Base-by-base conservation (phyloP, 2,113 vertebrate genomes). In the Astatoreochromis straeleni region DNA sequence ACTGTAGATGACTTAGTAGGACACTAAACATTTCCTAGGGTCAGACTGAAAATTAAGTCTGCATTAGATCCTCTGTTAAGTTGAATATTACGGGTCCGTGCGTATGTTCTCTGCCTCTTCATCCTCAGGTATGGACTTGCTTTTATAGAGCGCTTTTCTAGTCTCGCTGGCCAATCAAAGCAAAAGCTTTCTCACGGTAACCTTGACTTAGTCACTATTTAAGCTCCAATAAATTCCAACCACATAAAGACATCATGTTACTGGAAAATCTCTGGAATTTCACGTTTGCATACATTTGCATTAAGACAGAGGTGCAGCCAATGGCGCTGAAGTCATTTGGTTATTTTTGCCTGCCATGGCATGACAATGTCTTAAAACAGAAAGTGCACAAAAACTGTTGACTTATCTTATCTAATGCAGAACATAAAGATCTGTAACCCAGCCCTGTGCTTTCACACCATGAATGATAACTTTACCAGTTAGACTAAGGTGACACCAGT, bases 251-350 rank as follows among this genome's bases (percentile, higher is more conserved):
- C 81, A 60, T 7, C 78, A 2, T 85, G 65, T 81, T 82, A 12
- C 65, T 90, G 83, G 86, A 63, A 94, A 88, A 89, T 91, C 70
- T 88, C 63, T 87, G 57, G 80, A 91, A 91, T 91, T 78, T 78
- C 0, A 45, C 0, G 91, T 94, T 96, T 95, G 92, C 87, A 93
- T 92, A 51, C 2, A 92, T 94, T 95, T 95, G 90, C 91, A 93
- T 93, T 55, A 53, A n/a, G 51, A 84, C 17, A 6, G 26, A 2
- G 35, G 6, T 51, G n/a, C 54, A 81, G 70, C 92, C 93, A 94
- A 94, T 92, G 79, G 53, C 38, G 11, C 17, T 7, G 26, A 53
- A 75, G 57, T 53, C 9, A 80, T 95, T 94, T 93, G 85, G 60
- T 68, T 92, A 88, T 78, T 60, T 95, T 95, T 93, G 85, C 85